Percentiles rank a stretch among this genome's conserved stretches.
Conservation (phyloP, 2,113 vertebrate species). For the Notiomystis cincta region DNA sequence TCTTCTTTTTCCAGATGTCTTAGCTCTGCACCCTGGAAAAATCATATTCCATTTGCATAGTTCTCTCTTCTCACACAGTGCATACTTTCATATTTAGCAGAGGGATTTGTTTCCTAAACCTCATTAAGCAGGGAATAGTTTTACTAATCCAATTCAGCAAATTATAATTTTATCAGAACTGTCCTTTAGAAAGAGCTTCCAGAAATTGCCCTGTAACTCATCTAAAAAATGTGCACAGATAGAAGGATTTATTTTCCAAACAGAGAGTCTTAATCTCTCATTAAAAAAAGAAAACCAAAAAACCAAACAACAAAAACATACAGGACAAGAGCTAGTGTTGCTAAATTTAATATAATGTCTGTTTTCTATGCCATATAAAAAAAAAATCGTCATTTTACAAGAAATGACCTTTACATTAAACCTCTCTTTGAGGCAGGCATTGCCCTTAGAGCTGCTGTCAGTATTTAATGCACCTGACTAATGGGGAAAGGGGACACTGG, state of each 20-base stretch:
- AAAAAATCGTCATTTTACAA: background rate
- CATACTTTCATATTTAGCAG: background rate
- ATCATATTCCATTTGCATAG: background rate
- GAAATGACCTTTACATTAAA: background rate
- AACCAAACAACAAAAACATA: background rate
- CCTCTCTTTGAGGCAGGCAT: background rate
- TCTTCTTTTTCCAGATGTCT: background rate
- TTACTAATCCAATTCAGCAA: background rate
- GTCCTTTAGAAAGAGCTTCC: background rate
- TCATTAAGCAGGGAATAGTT: background rate
- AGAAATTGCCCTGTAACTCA: background rate
- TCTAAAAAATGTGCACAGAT: background rate
- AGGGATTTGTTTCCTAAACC: background rate
- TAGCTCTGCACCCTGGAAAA: background rate
- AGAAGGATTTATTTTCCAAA: background rate
- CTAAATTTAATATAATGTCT: background rate
- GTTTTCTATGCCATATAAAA: background rate
- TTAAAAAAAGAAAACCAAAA: background rate
- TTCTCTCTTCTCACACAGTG: background rate
- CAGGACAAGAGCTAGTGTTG: background rate
- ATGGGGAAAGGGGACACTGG: background rate
- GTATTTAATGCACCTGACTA: background rate
- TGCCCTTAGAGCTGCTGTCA: background rate
- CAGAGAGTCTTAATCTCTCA: background rate
- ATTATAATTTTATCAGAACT: background rate